Evolutionary conservation across 2,797 vertebrate species (phyloP).

Genomic region (Tenualosa ilisha): DNA sequence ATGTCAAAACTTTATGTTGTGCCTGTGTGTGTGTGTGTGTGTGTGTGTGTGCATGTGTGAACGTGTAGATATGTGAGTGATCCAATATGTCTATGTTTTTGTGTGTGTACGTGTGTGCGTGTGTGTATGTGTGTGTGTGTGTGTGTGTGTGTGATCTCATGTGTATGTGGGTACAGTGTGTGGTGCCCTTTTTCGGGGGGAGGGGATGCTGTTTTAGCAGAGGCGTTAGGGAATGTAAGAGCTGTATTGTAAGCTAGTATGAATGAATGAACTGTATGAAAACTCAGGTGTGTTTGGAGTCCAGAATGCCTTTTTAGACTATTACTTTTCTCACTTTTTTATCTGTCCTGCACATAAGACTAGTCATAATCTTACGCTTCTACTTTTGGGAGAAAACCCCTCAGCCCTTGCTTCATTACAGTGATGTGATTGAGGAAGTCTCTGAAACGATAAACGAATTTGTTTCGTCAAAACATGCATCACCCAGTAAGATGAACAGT

Average conservation of each 20-base stretch:
- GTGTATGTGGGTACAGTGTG: background rate
- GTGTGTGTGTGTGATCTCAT: background rate
- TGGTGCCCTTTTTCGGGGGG: background rate
- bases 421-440: constrained; percentile 40
- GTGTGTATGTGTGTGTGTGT: background rate
- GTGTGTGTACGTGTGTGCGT: background rate
- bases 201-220: constrained; percentile 37
- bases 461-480: constrained; percentile 47
- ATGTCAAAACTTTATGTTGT: constrained; percentile 33
- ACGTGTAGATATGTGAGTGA: constrained; percentile 12
- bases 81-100: background rate
- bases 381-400: constrained; percentile 33
- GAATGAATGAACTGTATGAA: constrained; percentile 50
- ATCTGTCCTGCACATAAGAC: constrained; percentile 57
- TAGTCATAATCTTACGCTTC: constrained; percentile 21
- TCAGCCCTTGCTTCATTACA: constrained; percentile 53
- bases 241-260: constrained; percentile 49
- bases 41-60: constrained; percentile 33
- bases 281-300: constrained; percentile 63
- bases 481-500: constrained; percentile 39
- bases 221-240: constrained; percentile 53
- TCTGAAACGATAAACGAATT: constrained; percentile 5
- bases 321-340: constrained; percentile 42
- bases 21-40: constrained; percentile 26
- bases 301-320: constrained; percentile 50